Conservation (phyloP, 2,113 vertebrate species). For the Scartelaos histophorus region DNA sequence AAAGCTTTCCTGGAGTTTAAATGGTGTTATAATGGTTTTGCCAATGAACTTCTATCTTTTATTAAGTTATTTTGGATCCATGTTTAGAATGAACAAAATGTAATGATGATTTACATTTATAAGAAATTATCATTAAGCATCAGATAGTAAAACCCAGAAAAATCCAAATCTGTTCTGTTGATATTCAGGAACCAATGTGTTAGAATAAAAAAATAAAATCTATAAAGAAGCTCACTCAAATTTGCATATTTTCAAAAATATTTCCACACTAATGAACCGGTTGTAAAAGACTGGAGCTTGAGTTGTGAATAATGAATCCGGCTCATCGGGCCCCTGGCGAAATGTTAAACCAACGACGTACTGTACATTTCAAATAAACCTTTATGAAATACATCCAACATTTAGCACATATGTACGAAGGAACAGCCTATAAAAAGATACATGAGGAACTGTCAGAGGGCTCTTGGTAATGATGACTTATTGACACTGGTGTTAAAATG, state of each 20-base stretch:
- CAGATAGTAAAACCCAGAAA: background rate
- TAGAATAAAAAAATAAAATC: background rate
- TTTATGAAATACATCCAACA: background rate
- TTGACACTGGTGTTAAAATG: background rate
- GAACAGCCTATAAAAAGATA: background rate
- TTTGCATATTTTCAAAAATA: background rate
- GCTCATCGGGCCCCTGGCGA: background rate
- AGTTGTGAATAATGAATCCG: background rate
- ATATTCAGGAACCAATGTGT: background rate
- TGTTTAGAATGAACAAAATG: no score
- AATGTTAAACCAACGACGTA: conserved; percentile 1
- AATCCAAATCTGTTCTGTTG: background rate
- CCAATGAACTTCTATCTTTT: no score
- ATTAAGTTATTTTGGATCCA: no score
- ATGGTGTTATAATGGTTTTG: no score
- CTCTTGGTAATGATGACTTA: background rate
- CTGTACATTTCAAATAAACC: conserved; percentile 3
- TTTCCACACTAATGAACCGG: background rate
- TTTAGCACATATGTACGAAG: background rate
- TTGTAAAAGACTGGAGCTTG: background rate
- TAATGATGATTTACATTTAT: no score
- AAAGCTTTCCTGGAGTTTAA: no score
- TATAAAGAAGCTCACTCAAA: background rate
- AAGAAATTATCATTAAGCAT: no score
- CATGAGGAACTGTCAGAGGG: background rate